Evolutionary conservation across 2,797 vertebrate genomes (phyloP).

Genomic region (Pseudocheirus occidentalis): DNA sequence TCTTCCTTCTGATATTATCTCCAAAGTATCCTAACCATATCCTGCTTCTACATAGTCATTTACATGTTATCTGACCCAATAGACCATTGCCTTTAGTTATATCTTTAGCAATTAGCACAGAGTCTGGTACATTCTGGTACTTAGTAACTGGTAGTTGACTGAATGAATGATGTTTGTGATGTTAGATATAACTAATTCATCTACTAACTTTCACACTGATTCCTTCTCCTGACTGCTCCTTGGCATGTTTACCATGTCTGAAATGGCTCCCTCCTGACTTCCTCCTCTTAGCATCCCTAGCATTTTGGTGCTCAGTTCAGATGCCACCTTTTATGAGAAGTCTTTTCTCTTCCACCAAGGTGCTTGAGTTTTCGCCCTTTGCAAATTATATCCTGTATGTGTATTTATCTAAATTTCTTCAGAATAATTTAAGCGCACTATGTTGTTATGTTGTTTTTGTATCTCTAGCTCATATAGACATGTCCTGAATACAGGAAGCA

Average conservation of each 20-base stretch:
- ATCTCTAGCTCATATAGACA: background rate
- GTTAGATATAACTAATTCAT: background rate
- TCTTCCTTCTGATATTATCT: background rate
- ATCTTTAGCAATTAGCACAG: background rate
- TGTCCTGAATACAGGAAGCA: background rate
- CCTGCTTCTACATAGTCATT: background rate
- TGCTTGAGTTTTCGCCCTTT: background rate
- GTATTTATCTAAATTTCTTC: background rate
- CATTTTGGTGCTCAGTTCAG: background rate
- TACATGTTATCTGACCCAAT: background rate
- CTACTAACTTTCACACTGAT: background rate
- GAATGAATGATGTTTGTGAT: background rate
- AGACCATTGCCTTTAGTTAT: background rate
- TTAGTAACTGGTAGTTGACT: background rate
- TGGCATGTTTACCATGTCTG: background rate
- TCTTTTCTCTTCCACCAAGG: background rate
- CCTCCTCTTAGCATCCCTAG: background rate
- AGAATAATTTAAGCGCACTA: background rate
- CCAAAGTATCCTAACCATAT: background rate
- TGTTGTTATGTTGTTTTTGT: background rate
- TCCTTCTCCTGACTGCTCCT: background rate
- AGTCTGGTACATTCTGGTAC: background rate
- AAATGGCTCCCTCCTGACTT: background rate
- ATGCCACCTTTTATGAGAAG: background rate
- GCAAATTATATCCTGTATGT: background rate